phyloP scores from a whole-genome alignment of 2,113 vertebrate genomes.

The Bungarus multicinctus region DNA sequence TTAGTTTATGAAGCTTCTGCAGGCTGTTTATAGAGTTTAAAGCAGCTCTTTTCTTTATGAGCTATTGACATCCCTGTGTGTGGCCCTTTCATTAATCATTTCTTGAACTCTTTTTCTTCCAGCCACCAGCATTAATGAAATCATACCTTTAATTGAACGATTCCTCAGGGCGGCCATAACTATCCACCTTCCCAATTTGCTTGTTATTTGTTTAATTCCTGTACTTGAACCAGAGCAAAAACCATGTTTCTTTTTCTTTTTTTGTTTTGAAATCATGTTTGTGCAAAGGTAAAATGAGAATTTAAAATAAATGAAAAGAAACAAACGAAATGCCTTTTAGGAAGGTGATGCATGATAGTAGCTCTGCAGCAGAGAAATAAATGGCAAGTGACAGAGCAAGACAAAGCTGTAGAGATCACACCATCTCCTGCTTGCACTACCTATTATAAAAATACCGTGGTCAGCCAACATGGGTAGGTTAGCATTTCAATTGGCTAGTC shows the following conservation, averaged over 20 bases:
- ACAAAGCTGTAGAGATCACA: neutral
- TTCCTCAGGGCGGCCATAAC: neutral
- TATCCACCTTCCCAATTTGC: neutral
- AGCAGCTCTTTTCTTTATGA: neutral
- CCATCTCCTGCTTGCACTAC: neutral
- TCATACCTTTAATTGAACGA: neutral
- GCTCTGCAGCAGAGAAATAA: neutral
- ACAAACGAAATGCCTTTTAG: neutral
- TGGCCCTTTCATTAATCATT: neutral
- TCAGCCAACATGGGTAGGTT: neutral
- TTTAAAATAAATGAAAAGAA: neutral
- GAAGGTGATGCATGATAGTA: neutral
- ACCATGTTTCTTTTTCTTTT: neutral
- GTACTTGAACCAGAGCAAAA: neutral
- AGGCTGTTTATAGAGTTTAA: neutral
- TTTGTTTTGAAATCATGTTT: neutral
- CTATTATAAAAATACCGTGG: neutral
- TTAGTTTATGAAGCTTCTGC: neutral
- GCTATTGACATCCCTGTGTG: neutral
- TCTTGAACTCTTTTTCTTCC: neutral
- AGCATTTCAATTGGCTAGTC: neutral
- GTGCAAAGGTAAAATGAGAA: neutral
- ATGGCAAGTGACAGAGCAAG: neutral
- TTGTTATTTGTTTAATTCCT: neutral
- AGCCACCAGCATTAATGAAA: neutral